A percentile compares a stretch with the other conserved stretches of the same genome.
Evolutionary conservation across 2,797 vertebrate genomes (phyloP).

Genomic region (Australoheros facetus): DNA sequence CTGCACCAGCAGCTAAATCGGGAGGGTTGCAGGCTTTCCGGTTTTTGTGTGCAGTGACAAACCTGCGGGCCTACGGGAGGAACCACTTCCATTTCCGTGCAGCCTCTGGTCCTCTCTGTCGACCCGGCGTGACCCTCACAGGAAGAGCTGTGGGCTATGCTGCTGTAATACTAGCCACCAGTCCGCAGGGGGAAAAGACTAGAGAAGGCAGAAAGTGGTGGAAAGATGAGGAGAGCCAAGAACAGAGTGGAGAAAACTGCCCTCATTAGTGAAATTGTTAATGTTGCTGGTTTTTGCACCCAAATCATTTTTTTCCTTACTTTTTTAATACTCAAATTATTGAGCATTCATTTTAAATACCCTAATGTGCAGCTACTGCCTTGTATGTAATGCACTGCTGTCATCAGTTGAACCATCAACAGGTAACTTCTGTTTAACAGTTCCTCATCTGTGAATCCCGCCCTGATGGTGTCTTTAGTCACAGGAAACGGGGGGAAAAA

Average conservation of each 20-base stretch:
- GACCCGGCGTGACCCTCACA: conserved; percentile 68
- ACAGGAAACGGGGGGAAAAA: neutral
- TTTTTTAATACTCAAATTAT: neutral
- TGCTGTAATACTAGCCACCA: conserved; percentile 59
- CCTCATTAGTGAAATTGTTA: conserved; percentile 27
- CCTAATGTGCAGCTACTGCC: neutral
- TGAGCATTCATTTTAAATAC: neutral
- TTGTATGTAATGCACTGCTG: neutral
- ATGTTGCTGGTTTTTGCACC: conserved; percentile 11
- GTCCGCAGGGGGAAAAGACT: conserved; percentile 48
- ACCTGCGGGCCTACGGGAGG: conserved; percentile 23
- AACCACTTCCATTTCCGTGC: conserved; percentile 47
- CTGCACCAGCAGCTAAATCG: conserved; percentile 18
- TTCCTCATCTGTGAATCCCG: neutral
- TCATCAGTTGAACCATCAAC: neutral
- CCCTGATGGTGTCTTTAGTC: conserved; percentile 1
- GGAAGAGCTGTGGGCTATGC: conserved; percentile 59
- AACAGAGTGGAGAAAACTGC: conserved; percentile 36
- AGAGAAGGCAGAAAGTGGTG: conserved; percentile 28
- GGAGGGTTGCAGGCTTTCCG: conserved; percentile 33
- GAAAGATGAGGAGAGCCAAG: conserved; percentile 46
- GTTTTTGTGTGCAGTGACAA: conserved; percentile 50
- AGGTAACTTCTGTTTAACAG: conserved; percentile 15
- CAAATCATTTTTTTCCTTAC: neutral
- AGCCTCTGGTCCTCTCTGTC: conserved; percentile 43